Conservation (phyloP, 2,113 vertebrate genomes). For the Eptesicus fuscus region DNA sequence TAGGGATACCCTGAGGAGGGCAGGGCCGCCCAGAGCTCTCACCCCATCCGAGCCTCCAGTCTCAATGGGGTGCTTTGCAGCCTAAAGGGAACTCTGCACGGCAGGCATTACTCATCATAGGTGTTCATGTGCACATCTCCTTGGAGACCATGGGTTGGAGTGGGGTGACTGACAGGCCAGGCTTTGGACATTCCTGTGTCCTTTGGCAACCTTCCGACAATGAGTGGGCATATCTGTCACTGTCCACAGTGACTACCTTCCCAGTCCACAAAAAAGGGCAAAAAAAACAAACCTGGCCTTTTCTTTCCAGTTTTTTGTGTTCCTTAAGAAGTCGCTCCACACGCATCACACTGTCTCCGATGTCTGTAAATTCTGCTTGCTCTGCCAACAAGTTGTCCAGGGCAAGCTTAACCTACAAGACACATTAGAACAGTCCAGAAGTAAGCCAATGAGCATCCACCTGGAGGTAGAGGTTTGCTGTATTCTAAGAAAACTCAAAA, state of each 20-base stretch:
- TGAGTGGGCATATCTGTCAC: not conserved
- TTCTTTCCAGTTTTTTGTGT: conserved; percentile 88
- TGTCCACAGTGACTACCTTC: not conserved
- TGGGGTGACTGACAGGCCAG: not conserved
- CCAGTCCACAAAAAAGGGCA: not conserved
- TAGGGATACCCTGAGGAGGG: not conserved
- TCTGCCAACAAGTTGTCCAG: conserved; percentile 86
- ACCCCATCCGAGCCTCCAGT: not conserved
- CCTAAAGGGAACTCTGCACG: not conserved
- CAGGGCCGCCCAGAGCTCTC: not conserved
- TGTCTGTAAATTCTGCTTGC: conserved; percentile 83
- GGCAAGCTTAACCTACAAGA: conserved; percentile 87
- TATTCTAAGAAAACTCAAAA: not conserved
- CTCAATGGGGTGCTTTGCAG: not conserved
- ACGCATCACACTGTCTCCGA: conserved; percentile 85
- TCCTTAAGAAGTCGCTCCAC: conserved; percentile 90
- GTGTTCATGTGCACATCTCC: not conserved
- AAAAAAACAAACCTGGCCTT: conserved; percentile 86
- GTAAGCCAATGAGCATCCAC: not conserved
- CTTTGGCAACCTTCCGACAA: not conserved
- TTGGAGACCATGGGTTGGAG: no score
- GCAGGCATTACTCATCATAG: not conserved
- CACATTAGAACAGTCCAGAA: not conserved
- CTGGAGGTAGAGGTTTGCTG: not conserved
- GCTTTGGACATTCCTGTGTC: not conserved